phyloP scores from a whole-genome alignment of 2,888 invertebrate species.

The Hirtodrosophila trivittata region DNA sequence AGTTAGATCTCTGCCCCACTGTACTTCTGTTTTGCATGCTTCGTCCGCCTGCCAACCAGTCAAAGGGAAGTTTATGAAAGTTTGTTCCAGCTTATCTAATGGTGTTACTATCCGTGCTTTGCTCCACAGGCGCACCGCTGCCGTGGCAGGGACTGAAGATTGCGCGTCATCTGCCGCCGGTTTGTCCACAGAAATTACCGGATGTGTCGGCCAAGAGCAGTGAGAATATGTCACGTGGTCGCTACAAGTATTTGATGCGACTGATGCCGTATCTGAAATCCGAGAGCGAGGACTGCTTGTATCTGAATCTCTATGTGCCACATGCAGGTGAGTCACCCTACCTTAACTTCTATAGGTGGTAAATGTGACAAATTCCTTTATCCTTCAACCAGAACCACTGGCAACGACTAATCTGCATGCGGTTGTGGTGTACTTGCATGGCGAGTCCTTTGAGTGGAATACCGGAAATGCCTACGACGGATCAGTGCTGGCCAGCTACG shows the following conservation, averaged over 20 bases:
- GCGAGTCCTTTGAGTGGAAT: conserved; percentile 98
- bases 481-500: conserved; percentile 94
- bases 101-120: conserved; percentile 9
- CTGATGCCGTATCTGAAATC: conserved; percentile 88
- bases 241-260: conserved; percentile 89
- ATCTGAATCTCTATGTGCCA: conserved; percentile 96
- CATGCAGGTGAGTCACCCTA: conserved; percentile 88
- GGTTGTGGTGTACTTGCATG: conserved; percentile 96
- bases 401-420: conserved; percentile 87
- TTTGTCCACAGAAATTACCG: conserved; percentile 94
- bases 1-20: no score
- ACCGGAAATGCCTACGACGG: conserved; percentile 99
- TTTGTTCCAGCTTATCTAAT: conserved; percentile 38
- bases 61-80: conserved; percentile 26
- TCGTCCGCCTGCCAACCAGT: no score
- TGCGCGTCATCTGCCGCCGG: conserved; percentile 90
- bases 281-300: conserved; percentile 94
- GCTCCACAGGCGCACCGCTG: conserved; percentile 88
- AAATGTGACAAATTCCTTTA: not conserved
- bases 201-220: conserved; percentile 85
- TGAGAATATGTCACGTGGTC: conserved; percentile 87
- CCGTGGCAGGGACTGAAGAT: conserved; percentile 90
- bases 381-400: conserved; percentile 69
- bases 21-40: conserved; percentile 1
- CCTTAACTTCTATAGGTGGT: not conserved